Percentiles rank a stretch among this genome's conserved stretches.
Conservation (phyloP, 64 coral and sea anemone species). For the Montipora capricornis region DNA sequence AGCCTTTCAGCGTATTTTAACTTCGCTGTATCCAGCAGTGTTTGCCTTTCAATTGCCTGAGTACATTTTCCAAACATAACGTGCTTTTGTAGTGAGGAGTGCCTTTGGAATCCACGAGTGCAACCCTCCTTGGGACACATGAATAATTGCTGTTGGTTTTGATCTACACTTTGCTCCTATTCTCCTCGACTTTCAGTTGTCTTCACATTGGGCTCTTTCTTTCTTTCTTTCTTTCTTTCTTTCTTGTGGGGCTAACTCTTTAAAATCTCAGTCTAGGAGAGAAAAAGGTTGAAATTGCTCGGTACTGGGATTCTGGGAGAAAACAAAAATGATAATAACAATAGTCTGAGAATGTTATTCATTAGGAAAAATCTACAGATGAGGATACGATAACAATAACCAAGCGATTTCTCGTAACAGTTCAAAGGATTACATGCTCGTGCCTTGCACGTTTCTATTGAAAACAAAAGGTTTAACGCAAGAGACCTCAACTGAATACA, state of each 20-base stretch:
- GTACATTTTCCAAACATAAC: slow-evolving; percentile 12
- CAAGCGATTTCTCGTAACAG: not conserved
- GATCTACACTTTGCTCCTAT: not conserved
- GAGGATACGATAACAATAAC: no score
- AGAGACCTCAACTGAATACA: no score
- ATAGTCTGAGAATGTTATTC: no score
- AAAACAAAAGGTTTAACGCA: no score
- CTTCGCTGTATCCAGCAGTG: slow-evolving; percentile 10
- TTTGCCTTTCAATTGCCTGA: slow-evolving; percentile 16
- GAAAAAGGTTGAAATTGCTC: not conserved
- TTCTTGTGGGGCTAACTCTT: not conserved
- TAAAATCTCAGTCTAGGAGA: not conserved
- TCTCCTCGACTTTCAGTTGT: not conserved
- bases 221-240: no score
- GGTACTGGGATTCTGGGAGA: no score
- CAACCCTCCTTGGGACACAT: slow-evolving; percentile 33
- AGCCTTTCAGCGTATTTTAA: slow-evolving; percentile 19
- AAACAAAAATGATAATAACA: no score
- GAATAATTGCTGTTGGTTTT: not conserved
- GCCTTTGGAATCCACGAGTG: slow-evolving; percentile 6
- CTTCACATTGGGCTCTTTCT: not conserved
- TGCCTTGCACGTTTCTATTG: no score
- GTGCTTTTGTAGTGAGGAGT: slow-evolving; percentile 30
- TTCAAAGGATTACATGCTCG: no score
- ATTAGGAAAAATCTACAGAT: no score